Evolutionary conservation across 2,797 vertebrate species (phyloP), one percentile per base, ranked within the genome.

Genomic region (Diglossa cyanea): DNA sequence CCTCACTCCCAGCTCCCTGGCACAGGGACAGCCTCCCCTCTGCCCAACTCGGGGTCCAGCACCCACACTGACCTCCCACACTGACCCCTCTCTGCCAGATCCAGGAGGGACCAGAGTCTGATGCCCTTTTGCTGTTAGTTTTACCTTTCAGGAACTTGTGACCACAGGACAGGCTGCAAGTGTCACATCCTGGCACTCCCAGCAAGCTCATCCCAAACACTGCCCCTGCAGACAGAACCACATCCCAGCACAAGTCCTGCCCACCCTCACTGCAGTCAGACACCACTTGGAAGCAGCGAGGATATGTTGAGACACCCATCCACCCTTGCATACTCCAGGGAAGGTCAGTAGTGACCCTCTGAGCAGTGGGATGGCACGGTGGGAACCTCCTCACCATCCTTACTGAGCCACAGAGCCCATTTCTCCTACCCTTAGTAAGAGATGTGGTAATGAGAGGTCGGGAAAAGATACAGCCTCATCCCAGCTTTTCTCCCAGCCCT

Each of bases 11-110:
- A 61, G 84, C 73, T 58, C 65, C 13, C 17, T 0, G 8, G n/a
- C 7, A 3, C 2, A 3, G 51, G 57, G 37, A 28, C 0, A 5
- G 39, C 21, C 42, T 70, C 47, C 37, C 17, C 37, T 61, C 18
- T 0, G 0, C 26, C 8, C 13, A 35, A 2, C 26, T 16, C 0
- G 0, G 17, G 31, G 7, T 33, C n/a, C 58, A 63, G 57, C 63
- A 50, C 17, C 5, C 9, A n/a, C 2, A 3, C 10, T 8, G 30
- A n/a, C 15, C 57, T 24, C 33, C 6, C 13, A 58, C 2, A 4
- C 40, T 30, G 48, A n/a, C 42, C 44, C 25, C 15, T 71, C 33
- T 75, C 44, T 24, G 60, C 13, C 60, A 81, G 11, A 40, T 7
- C 3, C 14, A 25, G 23, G 35, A 18, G 53, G 31, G 14, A 57